Conservation (phyloP, 1,140 invertebrate species). For the Eupristina koningsbergeri region DNA sequence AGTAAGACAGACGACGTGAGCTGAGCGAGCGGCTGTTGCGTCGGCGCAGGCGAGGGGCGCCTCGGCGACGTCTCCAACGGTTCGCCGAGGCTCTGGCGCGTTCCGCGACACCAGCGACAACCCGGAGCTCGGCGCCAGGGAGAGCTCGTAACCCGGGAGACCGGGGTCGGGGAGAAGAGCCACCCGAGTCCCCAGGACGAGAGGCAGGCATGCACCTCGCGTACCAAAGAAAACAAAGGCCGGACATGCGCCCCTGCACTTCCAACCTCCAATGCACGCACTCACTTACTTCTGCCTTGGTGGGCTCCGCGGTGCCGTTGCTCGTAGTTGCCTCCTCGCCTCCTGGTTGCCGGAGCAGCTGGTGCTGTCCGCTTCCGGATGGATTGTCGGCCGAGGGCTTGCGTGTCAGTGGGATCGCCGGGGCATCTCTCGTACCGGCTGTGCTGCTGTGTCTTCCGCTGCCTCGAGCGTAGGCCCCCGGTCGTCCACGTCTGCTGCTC, state of each 20-base stretch:
- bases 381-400: background rate
- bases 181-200: too few relatives aligned
- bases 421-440: slow-evolving; percentile 13
- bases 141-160: too few relatives aligned
- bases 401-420: slow-evolving; percentile 1
- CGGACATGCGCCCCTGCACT: background rate
- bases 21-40: slow-evolving; percentile 18
- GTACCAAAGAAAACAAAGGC: background rate
- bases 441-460: too few relatives aligned
- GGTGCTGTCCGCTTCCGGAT: background rate
- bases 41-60: slow-evolving; percentile 1
- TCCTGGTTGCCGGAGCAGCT: background rate
- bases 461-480: too few relatives aligned
- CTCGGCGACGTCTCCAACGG: slow-evolving; percentile 3
- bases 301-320: background rate
- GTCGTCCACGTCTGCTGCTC: background rate
- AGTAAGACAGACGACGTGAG: slow-evolving; percentile 10
- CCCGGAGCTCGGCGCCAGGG: background rate
- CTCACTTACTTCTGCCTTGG: slow-evolving; percentile 2
- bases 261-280: too few relatives aligned
- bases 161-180: background rate
- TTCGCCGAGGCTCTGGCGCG: background rate
- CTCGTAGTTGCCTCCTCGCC: background rate
- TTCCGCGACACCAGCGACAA: background rate
- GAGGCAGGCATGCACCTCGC: too few relatives aligned